Conservation (phyloP, 2,797 vertebrate species). For the Mormyrops boulengeri region DNA sequence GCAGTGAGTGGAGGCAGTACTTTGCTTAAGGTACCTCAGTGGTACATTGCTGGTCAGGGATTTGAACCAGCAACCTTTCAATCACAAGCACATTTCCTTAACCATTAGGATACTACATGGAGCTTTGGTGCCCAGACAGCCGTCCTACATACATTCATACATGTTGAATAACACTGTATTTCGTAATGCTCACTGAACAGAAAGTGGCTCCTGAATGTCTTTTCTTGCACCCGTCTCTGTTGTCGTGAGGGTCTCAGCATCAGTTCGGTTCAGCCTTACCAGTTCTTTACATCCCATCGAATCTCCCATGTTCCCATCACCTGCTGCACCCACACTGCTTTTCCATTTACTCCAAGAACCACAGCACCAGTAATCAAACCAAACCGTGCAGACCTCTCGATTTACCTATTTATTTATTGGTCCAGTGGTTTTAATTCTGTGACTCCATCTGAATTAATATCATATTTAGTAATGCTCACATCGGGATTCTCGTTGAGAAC, state of each 20-base stretch:
- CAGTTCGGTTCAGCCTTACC: background rate
- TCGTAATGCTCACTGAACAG: background rate
- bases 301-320: slow-evolving; percentile 30
- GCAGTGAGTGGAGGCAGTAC: background rate
- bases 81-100: background rate
- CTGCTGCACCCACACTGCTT: background rate
- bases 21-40: background rate
- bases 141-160: background rate
- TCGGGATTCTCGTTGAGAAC: background rate
- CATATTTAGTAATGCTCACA: background rate
- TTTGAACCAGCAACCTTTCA: background rate
- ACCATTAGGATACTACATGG: background rate
- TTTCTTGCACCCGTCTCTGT: background rate
- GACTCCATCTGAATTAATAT: slow-evolving; percentile 29
- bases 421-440: slow-evolving; percentile 32
- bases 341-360: slow-evolving; percentile 32
- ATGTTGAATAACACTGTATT: background rate
- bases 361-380: slow-evolving; percentile 17
- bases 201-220: background rate
- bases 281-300: background rate
- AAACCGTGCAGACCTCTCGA: background rate
- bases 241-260: background rate
- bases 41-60: background rate
- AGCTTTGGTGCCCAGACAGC: background rate
- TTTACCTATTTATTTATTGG: background rate